Conservation (phyloP, 2,888 invertebrate species). For the Drosophila borborema region DNA sequence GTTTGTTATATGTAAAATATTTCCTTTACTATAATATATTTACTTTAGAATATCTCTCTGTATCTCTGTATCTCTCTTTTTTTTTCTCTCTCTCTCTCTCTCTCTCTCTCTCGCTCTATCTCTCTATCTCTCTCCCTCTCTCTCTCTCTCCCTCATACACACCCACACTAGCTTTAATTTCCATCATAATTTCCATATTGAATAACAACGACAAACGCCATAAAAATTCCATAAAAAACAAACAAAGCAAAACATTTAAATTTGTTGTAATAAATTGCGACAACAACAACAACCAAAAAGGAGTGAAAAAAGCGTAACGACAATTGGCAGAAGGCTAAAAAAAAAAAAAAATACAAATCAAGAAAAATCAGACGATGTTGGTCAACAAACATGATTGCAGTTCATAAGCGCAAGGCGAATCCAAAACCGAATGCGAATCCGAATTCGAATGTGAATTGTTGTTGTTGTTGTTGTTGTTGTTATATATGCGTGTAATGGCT, state of each 20-base stretch:
- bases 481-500: slow-evolving; percentile 79
- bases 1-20: too few species aligned
- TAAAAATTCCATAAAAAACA: slow-evolving; percentile 72
- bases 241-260: slow-evolving; percentile 75
- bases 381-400: slow-evolving; percentile 67
- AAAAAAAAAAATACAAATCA: background rate
- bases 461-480: slow-evolving; percentile 37
- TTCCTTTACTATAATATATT: too few species aligned
- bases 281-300: slow-evolving; percentile 28
- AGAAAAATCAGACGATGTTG: slow-evolving; percentile 24
- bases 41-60: background rate
- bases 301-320: slow-evolving; percentile 61
- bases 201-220: slow-evolving; percentile 50
- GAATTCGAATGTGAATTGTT: slow-evolving; percentile 50
- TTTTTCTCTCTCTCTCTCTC: too few species aligned
- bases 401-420: slow-evolving; percentile 63
- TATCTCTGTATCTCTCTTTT: background rate
- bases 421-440: slow-evolving; percentile 31
- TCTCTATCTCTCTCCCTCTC: background rate
- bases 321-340: slow-evolving; percentile 42
- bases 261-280: slow-evolving; percentile 81
- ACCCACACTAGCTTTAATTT: too few species aligned
- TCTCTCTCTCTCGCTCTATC: too few species aligned
- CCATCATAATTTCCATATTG: slow-evolving; percentile 45
- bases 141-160: background rate